Percentiles rank a stretch among this genome's conserved stretches.
phyloP scores from a whole-genome alignment of 2,797 vertebrate species.

The Chromis chromis region DNA sequence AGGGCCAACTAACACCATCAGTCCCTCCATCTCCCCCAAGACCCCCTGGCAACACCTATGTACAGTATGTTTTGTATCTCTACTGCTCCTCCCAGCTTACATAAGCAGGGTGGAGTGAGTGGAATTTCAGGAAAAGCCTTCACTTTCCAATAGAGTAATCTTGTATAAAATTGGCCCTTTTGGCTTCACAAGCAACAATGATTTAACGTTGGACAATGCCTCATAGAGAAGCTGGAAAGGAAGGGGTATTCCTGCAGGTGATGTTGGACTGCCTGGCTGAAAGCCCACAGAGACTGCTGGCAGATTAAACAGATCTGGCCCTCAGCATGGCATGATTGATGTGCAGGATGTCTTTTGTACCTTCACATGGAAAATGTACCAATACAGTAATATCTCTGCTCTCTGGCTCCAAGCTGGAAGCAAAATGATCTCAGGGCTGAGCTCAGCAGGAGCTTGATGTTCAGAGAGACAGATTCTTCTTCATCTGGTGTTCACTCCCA shows the following conservation, averaged over 20 bases:
- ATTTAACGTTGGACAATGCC: conserved; percentile 27
- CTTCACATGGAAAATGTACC: conserved; percentile 40
- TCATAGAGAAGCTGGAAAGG: conserved; percentile 27
- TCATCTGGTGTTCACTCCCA: conserved; percentile 15
- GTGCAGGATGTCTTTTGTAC: conserved; percentile 41
- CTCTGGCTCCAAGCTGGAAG: conserved; percentile 37
- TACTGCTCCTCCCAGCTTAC: conserved; percentile 33
- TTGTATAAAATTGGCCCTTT: conserved; percentile 6
- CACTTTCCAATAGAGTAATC: conserved; percentile 12
- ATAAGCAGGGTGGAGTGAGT: conserved; percentile 39
- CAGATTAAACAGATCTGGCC: conserved; percentile 37
- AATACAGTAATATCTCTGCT: conserved; percentile 24
- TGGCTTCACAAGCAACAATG: neutral
- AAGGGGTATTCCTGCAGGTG: conserved; percentile 33
- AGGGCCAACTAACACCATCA: conserved; percentile 44
- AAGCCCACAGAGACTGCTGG: conserved; percentile 32
- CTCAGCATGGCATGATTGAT: conserved; percentile 53
- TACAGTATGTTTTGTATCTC: conserved; percentile 31
- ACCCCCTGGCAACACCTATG: conserved; percentile 54
- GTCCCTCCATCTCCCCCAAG: conserved; percentile 38
- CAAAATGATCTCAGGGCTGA: conserved; percentile 35
- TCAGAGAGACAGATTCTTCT: conserved; percentile 23
- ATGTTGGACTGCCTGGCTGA: conserved; percentile 34
- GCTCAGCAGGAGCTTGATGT: conserved; percentile 34
- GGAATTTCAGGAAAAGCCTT: conserved; percentile 32